Conservation (phyloP, 2,113 vertebrate genomes). For the Anser brachyrhynchus region DNA sequence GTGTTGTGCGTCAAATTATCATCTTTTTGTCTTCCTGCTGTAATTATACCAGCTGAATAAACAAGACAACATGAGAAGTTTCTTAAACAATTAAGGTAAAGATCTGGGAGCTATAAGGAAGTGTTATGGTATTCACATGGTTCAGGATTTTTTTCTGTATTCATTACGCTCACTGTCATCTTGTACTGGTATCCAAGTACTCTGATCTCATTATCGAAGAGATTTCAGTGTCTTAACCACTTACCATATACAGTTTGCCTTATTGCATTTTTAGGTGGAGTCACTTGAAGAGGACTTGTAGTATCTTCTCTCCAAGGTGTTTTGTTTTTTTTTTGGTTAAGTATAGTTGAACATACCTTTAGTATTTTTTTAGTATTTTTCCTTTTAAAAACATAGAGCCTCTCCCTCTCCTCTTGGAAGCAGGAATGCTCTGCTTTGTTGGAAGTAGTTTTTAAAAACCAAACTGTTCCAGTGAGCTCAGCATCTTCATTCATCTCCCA, state of each 20-base stretch:
- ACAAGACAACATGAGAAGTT: not conserved
- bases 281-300: not conserved
- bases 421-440: not conserved
- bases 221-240: not conserved
- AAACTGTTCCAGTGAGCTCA: not conserved
- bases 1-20: not conserved
- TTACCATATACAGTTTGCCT: not conserved
- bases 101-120: not conserved
- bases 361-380: not conserved
- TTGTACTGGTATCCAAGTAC: not conserved
- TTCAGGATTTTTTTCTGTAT: not conserved
- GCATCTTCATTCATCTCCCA: not conserved
- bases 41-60: not conserved
- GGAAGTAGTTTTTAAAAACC: not conserved
- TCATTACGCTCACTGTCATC: not conserved
- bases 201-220: not conserved
- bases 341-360: not conserved
- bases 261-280: not conserved
- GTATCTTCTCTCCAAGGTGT: not conserved
- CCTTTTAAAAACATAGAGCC: not conserved
- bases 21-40: not conserved
- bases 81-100: not conserved
- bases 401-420: not conserved
- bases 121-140: not conserved
- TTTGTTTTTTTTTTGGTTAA: not conserved